Evolutionary conservation across 2,113 vertebrate species (phyloP).

Genomic region (Siniperca chuatsi): DNA sequence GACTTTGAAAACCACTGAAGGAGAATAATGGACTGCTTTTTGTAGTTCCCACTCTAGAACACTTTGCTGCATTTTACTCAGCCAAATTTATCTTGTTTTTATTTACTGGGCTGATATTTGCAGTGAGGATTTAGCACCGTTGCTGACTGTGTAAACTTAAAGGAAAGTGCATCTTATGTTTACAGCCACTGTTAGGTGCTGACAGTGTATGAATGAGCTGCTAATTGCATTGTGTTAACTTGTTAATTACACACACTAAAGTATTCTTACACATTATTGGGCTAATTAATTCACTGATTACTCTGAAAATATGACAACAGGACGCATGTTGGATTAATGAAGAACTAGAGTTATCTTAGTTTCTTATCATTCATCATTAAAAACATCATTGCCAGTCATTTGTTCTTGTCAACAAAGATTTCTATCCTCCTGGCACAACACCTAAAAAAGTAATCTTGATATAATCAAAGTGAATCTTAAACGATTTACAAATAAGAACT

Average conservation of each 20-base stretch:
- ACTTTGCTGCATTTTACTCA: background rate
- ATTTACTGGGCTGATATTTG: slow-evolving; percentile 1
- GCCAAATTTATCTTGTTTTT: background rate
- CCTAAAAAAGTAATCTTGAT: background rate
- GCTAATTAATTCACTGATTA: slow-evolving; percentile 63
- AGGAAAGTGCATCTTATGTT: slow-evolving; percentile 31
- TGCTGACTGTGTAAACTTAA: slow-evolving; percentile 5
- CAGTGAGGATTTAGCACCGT: background rate
- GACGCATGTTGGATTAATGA: slow-evolving; percentile 35
- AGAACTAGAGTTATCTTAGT: background rate
- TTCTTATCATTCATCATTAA: slow-evolving; percentile 35
- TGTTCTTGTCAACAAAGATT: slow-evolving; percentile 19
- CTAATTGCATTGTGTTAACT: slow-evolving; percentile 71
- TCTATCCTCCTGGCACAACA: background rate
- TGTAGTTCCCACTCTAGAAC: slow-evolving; percentile 1
- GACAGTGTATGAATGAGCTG: slow-evolving; percentile 49
- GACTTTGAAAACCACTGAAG: slow-evolving; percentile 23
- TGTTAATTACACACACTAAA: slow-evolving; percentile 70
- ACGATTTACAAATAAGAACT: background rate
- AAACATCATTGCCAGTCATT: slow-evolving; percentile 13
- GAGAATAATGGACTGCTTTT: slow-evolving; percentile 6
- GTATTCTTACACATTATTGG: slow-evolving; percentile 62
- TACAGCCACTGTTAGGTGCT: slow-evolving; percentile 25
- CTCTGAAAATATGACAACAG: slow-evolving; percentile 47
- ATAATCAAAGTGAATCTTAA: background rate